A percentile compares a stretch with the other conserved stretches of the same genome.
phyloP scores from a whole-genome alignment of 1,140 invertebrate species.

The Sarcophaga peregrina region DNA sequence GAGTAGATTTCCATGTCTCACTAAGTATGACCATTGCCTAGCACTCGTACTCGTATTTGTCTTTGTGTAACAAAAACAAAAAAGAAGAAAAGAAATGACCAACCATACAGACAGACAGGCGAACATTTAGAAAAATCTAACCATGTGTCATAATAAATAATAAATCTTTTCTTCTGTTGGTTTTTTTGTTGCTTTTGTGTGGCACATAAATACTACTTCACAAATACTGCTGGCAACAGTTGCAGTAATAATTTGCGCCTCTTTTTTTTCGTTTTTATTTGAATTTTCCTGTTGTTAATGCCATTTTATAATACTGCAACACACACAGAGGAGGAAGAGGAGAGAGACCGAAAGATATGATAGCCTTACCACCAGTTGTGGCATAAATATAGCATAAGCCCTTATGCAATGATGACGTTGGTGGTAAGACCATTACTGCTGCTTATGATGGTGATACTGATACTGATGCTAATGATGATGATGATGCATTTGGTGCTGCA shows the following conservation, averaged over 20 bases:
- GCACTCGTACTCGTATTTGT: too few relatives aligned
- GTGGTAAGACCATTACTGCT: too few relatives aligned
- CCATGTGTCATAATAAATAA: conserved; percentile 40
- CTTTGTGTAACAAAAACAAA: neutral
- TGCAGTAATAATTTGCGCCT: conserved; percentile 35
- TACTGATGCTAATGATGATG: neutral
- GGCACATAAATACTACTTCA: conserved; percentile 6
- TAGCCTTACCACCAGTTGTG: neutral
- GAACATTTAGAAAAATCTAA: neutral
- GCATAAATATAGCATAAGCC: neutral
- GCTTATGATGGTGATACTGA: neutral
- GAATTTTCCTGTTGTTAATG: neutral
- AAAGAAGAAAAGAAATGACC: conserved; percentile 15
- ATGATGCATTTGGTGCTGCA: conserved; percentile 11
- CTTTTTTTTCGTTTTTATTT: neutral
- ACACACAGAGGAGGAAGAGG: neutral
- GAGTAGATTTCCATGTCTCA: too few relatives aligned
- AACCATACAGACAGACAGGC: conserved; percentile 3
- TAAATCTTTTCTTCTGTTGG: conserved; percentile 15
- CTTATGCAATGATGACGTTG: neutral
- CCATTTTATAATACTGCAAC: neutral
- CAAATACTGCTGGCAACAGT: conserved; percentile 27
- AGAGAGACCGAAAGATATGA: neutral
- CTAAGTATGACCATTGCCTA: too few relatives aligned
- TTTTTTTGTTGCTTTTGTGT: neutral